Base-by-base conservation (phyloP, 2,797 vertebrate genomes). In the Apogon talboti region DNA sequence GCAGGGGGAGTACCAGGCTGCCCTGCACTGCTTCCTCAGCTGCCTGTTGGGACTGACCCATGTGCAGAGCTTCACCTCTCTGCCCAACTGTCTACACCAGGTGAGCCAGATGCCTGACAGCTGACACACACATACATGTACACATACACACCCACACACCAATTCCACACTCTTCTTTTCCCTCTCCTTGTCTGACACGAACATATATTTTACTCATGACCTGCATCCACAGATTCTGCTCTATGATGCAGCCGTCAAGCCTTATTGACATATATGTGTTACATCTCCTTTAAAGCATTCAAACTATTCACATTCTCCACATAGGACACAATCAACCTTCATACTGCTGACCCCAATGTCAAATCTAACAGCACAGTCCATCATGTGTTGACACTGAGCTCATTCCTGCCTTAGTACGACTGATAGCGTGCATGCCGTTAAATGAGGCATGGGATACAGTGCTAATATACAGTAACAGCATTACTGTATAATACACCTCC, bases 31-130 rank as follows among this genome's bases (percentile, higher is more conserved):
- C 77, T 95, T 95, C 88, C 92, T 94, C 81, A 94, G 92, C 92
- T 92, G 92, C 78, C 91, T 95, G 84, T 71, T 94, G 83, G 93
- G 94, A 81, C 91, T 95, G 78, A 93, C 91, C 81, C 93, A 94
- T 78, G 93, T 94, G 84, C 93, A 94, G 86, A 94, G 92, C 90
- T 95, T 95, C 85, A 88, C 87, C 83, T 94, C 92, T 66, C 89
- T 95, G 86, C 94, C 94, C 82, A 93, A 94, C 92, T 95, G 94
- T 81, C 86, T 95, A 52, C 94, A 95, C 88, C 94, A 95, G 94
- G 94, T 95, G 90, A 95, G 92, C 71, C 59, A 54, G 47, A 71
- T 70, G 50, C 15, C 41, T 21, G 41, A 57, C 28, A 35, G 40
- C 35, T 46, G 16, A 0, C 47, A 59, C 24, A 69, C 28, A 76